Percentiles rank a stretch among this genome's conserved stretches.
phyloP scores from a whole-genome alignment of 2,113 vertebrate species.

The Kryptolebias marmoratus region DNA sequence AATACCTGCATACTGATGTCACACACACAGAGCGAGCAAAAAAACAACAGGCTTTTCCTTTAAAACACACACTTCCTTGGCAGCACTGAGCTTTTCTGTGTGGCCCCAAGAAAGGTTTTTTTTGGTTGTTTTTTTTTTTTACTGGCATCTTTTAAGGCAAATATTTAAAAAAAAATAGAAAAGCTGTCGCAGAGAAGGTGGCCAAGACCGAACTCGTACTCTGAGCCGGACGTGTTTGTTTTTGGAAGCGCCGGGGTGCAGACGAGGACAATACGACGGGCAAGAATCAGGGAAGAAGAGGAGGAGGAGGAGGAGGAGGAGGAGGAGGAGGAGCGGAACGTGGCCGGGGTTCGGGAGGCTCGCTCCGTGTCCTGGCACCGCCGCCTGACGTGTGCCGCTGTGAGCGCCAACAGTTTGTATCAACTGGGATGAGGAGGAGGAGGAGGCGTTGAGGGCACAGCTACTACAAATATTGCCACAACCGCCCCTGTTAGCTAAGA shows the following conservation, averaged over 20 bases:
- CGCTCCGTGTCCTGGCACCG: constrained; percentile 33
- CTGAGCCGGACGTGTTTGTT: constrained; percentile 10
- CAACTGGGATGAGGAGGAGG: background rate
- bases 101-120: constrained; percentile 32
- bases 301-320: background rate
- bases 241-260: constrained; percentile 2
- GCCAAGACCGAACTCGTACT: constrained; percentile 33
- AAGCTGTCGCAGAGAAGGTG: background rate
- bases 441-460: constrained; percentile 14
- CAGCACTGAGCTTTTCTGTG: constrained; percentile 31
- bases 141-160: constrained; percentile 26
- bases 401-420: constrained; percentile 42
- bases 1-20: constrained; percentile 78
- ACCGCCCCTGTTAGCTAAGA: background rate
- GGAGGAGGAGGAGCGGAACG: constrained; percentile 1
- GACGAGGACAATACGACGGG: background rate
- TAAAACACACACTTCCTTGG: constrained; percentile 29
- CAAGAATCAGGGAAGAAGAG: background rate
- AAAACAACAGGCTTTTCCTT: constrained; percentile 38
- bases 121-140: background rate
- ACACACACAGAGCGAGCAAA: constrained; percentile 35
- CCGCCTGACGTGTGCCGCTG: constrained; percentile 32
- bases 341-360: constrained; percentile 25
- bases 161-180: constrained; percentile 44
- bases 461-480: constrained; percentile 35